Evolutionary conservation across 2,113 vertebrate genomes (phyloP).

Genomic region (Crotophaga sulcirostris): DNA sequence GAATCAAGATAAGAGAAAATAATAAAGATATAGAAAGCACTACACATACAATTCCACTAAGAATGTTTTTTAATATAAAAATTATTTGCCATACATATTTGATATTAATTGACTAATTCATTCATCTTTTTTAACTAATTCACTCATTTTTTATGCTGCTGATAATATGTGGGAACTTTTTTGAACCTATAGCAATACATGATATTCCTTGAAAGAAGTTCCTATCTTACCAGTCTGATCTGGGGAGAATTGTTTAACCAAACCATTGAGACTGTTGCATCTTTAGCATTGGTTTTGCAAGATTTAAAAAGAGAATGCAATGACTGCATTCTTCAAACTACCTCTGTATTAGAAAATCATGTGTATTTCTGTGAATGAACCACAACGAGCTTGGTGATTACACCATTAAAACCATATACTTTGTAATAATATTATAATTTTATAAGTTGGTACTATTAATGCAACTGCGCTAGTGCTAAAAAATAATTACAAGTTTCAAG

Average conservation of each 20-base stretch:
- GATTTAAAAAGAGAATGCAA: no score
- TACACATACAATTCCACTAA: background rate
- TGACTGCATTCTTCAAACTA: background rate
- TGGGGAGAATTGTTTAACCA: background rate
- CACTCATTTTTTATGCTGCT: background rate
- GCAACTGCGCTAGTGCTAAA: background rate
- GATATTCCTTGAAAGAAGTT: background rate
- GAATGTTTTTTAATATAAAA: background rate
- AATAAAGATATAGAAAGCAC: background rate
- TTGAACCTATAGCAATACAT: background rate
- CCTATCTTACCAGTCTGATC: background rate
- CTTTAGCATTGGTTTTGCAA: background rate
- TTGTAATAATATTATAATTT: background rate
- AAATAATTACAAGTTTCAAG: background rate
- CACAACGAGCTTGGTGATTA: background rate
- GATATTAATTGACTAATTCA: background rate
- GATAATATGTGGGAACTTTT: background rate
- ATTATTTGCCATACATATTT: background rate
- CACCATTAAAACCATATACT: background rate
- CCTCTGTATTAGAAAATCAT: background rate
- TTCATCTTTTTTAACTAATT: no score
- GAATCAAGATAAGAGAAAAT: background rate
- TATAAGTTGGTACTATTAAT: background rate
- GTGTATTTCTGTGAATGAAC: background rate
- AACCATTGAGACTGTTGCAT: background rate